phyloP scores from a whole-genome alignment of 2,113 vertebrate genomes.

The Amphiprion ocellaris region DNA sequence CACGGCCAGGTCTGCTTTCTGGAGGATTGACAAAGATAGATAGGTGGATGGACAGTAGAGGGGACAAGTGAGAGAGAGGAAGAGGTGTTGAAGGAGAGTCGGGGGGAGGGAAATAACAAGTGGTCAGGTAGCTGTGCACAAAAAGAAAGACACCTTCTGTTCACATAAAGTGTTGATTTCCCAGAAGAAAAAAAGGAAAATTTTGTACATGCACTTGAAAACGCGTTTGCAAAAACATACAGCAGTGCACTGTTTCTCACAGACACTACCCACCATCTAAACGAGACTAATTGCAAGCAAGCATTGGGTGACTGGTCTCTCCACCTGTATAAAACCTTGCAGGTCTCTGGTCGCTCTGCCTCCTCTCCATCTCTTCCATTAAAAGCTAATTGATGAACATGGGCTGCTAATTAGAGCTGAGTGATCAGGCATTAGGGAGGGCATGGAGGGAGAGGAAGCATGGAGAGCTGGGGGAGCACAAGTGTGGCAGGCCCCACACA shows the following conservation, averaged over 20 bases:
- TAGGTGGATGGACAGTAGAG: constrained; percentile 33
- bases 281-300: constrained; percentile 75
- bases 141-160: constrained; percentile 37
- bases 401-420: constrained; percentile 79
- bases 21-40: constrained; percentile 62
- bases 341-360: constrained; percentile 64
- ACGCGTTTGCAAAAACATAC: constrained; percentile 37
- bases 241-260: constrained; percentile 28
- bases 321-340: constrained; percentile 72
- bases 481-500: constrained; percentile 70
- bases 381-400: constrained; percentile 84
- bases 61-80: constrained; percentile 21
- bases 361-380: constrained; percentile 74
- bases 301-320: constrained; percentile 64
- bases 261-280: constrained; percentile 52
- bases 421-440: constrained; percentile 73
- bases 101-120: constrained; percentile 41
- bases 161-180: constrained; percentile 35
- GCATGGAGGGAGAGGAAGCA: constrained; percentile 43
- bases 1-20: constrained; percentile 96
- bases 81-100: constrained; percentile 32
- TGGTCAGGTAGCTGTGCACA: constrained; percentile 47
- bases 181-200: constrained; percentile 34
- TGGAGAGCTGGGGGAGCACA: constrained; percentile 66
- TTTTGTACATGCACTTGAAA: constrained; percentile 23